phyloP scores from a whole-genome alignment of 2,888 invertebrate species.

The Acrobasis suavella region DNA sequence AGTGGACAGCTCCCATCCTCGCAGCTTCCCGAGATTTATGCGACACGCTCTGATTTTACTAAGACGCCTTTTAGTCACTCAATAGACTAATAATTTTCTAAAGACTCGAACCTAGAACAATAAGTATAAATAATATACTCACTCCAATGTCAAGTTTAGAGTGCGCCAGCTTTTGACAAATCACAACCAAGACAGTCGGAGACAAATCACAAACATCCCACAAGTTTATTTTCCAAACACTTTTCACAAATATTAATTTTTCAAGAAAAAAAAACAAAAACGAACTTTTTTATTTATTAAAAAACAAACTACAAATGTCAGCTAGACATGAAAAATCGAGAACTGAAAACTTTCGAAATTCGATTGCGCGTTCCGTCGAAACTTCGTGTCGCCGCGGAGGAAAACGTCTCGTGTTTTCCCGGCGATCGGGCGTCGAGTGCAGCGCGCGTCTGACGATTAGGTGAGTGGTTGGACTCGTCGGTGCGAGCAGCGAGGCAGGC shows the following conservation, averaged over 20 bases:
- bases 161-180: slow-evolving; percentile 48
- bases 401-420: slow-evolving; percentile 79
- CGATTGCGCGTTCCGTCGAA: slow-evolving; percentile 55
- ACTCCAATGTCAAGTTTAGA: slow-evolving; percentile 56
- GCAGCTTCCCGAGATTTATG: slow-evolving; percentile 70
- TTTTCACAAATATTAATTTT: slow-evolving; percentile 41
- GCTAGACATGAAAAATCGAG: slow-evolving; percentile 26
- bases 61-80: slow-evolving; percentile 52
- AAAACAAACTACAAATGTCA: slow-evolving; percentile 24
- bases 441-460: slow-evolving; percentile 73
- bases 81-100: slow-evolving; percentile 56
- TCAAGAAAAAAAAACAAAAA: slow-evolving; percentile 31
- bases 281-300: slow-evolving; percentile 31
- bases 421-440: slow-evolving; percentile 79
- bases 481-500: slow-evolving; percentile 61
- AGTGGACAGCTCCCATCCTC: slow-evolving; percentile 72
- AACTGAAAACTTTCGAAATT: slow-evolving; percentile 49
- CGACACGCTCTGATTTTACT: slow-evolving; percentile 71
- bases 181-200: slow-evolving; percentile 55
- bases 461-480: slow-evolving; percentile 64
- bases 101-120: slow-evolving; percentile 25
- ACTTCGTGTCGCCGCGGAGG: slow-evolving; percentile 70
- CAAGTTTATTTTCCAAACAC: slow-evolving; percentile 56
- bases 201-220: slow-evolving; percentile 74
- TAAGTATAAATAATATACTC: slow-evolving; percentile 51